Conservation (phyloP, 2,888 invertebrate species). For the Taenaris catops region DNA sequence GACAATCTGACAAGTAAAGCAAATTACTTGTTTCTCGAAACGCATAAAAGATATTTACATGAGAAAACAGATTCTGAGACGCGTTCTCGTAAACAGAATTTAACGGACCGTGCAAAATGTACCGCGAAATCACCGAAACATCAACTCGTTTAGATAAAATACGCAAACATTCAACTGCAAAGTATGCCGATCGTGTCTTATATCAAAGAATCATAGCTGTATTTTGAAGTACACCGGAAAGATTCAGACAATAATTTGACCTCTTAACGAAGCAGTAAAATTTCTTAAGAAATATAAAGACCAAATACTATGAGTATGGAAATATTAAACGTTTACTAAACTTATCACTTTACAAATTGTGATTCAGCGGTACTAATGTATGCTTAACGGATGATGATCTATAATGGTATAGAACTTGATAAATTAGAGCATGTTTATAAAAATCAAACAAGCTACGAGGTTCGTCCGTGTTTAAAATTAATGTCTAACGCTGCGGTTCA, state of each 20-base stretch:
- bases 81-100: conserved; percentile 27
- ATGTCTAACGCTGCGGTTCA: conserved; percentile 9
- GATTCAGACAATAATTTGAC: conserved; percentile 1
- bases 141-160: conserved; percentile 34
- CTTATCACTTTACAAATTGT: too few relatives aligned
- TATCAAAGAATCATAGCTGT: conserved; percentile 12
- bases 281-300: too few relatives aligned
- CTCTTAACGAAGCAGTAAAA: conserved; percentile 13
- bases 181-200: conserved; percentile 18
- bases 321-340: too few relatives aligned
- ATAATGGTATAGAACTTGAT: too few relatives aligned
- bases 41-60: conserved; percentile 17
- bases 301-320: too few relatives aligned
- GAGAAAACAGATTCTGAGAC: conserved; percentile 12
- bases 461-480: conserved; percentile 11
- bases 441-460: too few relatives aligned
- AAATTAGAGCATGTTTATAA: too few relatives aligned
- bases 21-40: conserved; percentile 15
- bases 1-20: too few relatives aligned
- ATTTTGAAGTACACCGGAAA: not conserved
- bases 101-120: conserved; percentile 34
- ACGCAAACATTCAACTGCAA: conserved; percentile 20
- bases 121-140: conserved; percentile 35
- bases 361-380: too few relatives aligned
- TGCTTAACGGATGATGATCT: too few relatives aligned